Evolutionary conservation across 2,797 vertebrate genomes (phyloP), one percentile per base, ranked within the genome.

Genomic region (Chromobotia macracanthus): DNA sequence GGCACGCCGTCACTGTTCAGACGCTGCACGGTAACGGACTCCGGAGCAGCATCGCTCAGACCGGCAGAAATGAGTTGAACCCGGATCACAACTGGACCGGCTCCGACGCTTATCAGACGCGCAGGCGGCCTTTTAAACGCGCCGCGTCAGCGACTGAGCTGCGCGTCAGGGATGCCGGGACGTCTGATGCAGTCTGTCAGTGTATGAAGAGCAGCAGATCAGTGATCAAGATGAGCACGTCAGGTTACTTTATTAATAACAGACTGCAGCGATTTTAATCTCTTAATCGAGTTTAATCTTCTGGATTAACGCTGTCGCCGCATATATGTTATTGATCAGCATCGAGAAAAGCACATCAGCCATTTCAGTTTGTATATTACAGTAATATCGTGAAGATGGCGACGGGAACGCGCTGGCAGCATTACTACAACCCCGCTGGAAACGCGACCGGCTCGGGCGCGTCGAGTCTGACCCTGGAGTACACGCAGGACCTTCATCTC

Each of bases 401-500:
- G 95, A 96, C 95, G 86, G 96, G 96, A 87, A 94, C 96, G 84
- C 95, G 94, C 89, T 96, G 96, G 94, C 95, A 96, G 95, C 95
- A 94, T 89, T 92, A 95, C 83, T 94, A 95, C 92, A 90, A 94
- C 90, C 93, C 92, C 38, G 91, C 92, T 88, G 87, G 94, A 90
- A 90, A 89, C 87, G 83, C 91, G 73, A 3, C 85, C 9, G 93
- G 93, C 84, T 97, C 92, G 84, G 93, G 93, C 85, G 79, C 91
- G 89, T 77, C 87, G 83, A 84, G 94, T 72, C 86, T 90, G 81
- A 82, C 93, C 89, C 87, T 94, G 94, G 97, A 98, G 86, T 97
- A 96, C 90, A 96, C 93, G 89, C 94, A 95, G 75, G 97, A 99
- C 88, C 92, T 99, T 88, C 97, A 99, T 89, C 94, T 99, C 89